Evolutionary conservation across 2,797 vertebrate species (phyloP).

Genomic region (Apogon talboti): DNA sequence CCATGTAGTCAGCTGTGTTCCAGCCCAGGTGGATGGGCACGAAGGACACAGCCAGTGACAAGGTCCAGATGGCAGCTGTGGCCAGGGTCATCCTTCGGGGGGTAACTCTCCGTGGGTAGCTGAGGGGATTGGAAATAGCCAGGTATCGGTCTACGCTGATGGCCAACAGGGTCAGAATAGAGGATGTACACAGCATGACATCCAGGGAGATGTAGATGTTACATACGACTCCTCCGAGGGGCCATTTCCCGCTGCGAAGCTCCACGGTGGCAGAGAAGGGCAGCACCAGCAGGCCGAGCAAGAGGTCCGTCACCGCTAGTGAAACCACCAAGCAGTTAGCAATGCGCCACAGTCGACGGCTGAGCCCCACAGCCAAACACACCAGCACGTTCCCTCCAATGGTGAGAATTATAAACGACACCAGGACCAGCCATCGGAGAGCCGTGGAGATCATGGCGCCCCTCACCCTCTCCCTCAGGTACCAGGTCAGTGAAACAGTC

Average conservation of each 20-base stretch:
- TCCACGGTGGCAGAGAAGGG: constrained; percentile 90
- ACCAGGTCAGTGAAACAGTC: background rate
- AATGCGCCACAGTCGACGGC: constrained; percentile 86
- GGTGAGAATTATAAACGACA: constrained; percentile 85
- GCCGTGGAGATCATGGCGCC: constrained; percentile 72
- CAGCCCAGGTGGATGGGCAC: constrained; percentile 92
- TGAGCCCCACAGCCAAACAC: constrained; percentile 90
- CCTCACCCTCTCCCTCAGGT: constrained; percentile 2
- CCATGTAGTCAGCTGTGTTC: constrained; percentile 86
- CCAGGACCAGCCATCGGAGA: constrained; percentile 81
- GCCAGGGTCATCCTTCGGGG: constrained; percentile 81
- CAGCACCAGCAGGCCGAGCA: constrained; percentile 92
- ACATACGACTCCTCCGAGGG: constrained; percentile 86
- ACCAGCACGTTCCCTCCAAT: constrained; percentile 91
- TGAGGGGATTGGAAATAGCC: constrained; percentile 89
- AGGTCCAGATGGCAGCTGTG: constrained; percentile 87
- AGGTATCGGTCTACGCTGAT: constrained; percentile 95
- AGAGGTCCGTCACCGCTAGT: constrained; percentile 91
- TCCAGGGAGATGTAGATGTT: constrained; percentile 93
- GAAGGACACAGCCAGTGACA: constrained; percentile 90
- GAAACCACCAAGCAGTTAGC: constrained; percentile 94
- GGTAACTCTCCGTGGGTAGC: constrained; percentile 88
- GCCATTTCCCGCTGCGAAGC: constrained; percentile 84
- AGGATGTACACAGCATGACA: constrained; percentile 91
- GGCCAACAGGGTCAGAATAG: constrained; percentile 93